Base-by-base conservation (phyloP, 2,797 vertebrate genomes). In the Knipowitschia caucasica region DNA sequence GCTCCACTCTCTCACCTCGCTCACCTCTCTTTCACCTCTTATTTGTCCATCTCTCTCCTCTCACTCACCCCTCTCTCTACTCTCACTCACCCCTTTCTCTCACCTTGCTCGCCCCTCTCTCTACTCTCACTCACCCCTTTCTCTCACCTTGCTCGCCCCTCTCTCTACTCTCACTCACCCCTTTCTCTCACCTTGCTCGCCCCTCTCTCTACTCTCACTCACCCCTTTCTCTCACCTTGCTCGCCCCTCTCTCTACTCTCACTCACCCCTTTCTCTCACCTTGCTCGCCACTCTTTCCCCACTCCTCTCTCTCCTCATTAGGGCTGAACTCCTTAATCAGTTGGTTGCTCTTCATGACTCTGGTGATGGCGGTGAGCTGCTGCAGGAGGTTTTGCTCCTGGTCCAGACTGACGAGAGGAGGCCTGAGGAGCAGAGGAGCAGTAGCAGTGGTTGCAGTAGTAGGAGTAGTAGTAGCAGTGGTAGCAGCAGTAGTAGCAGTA, bases 361-460 rank as follows among this genome's bases (percentile, higher is more conserved):
- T 90, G 0, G 95, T 96, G 65, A 99, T 97, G 88, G 96, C 95
- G 43, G 91, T 89, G 72, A 99, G 92, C 69, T 95, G 94, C 61
- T 90, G 90, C 57, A 99, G 91, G 53, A 99, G 78, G 26, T 59
- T 91, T 83, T 93, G 92, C 83, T 98, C 95, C 78, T 98, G 94
- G 36, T 93, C 92, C 14, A 88, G 87, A 31, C 87, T 93, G 77
- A 92, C 91, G 11, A 90, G 89, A 54, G 82, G 65, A 76, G 21
- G 20, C 7, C 31, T 14, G 29, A 23, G 39, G 4, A 44, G 36
- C 5, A 17, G 11, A 5, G 31, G 14, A 34, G 33, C 6, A 34
- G 33, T 34, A 34, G 33, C 2, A 15, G 34, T 35, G 7, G 34
- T 36, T 14, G 15, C 0, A 39, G 36, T 21, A 30, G 3, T 30